Percentiles rank a stretch among this genome's conserved stretches.
These are phyloP conservation scores for Oscheius sp. DNA, from an alignment of 1,140 invertebrate species.

Conservation along the genomic window DNA sequence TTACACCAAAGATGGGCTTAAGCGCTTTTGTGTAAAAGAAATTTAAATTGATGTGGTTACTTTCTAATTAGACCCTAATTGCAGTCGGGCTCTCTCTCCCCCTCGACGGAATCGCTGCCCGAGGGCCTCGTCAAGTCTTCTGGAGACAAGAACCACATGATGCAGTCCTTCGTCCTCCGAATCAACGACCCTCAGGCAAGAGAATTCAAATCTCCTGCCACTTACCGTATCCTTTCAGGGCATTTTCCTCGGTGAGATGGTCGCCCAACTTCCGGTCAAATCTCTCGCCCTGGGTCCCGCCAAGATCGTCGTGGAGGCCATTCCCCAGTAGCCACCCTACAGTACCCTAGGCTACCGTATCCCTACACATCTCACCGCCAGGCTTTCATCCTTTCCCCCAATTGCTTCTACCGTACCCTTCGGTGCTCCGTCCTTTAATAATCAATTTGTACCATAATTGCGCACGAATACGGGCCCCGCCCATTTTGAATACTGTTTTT, in stretches of 20 bases:
- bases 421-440: neutral
- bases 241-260: slow-evolving; percentile 10
- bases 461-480: neutral
- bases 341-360: neutral
- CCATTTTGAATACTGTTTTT: neutral
- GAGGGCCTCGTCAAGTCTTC: neutral
- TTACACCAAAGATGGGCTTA: neutral
- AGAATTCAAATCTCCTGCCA: neutral
- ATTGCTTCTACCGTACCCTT: too few relatives aligned
- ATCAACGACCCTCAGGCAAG: slow-evolving; percentile 6
- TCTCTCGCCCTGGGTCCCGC: slow-evolving; percentile 1
- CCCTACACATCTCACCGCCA: neutral
- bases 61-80: neutral
- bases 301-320: slow-evolving; percentile 11
- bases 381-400: slow-evolving; percentile 5
- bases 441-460: neutral
- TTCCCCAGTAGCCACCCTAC: slow-evolving; percentile 2
- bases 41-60: neutral
- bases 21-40: neutral
- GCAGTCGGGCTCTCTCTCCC: slow-evolving; percentile 27
- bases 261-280: slow-evolving; percentile 18
- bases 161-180: slow-evolving; percentile 13
- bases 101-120: slow-evolving; percentile 11
- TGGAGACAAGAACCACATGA: slow-evolving; percentile 2
- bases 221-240: neutral